phyloP scores from a whole-genome alignment of 2,888 invertebrate species.

The Trichacis sp. region DNA sequence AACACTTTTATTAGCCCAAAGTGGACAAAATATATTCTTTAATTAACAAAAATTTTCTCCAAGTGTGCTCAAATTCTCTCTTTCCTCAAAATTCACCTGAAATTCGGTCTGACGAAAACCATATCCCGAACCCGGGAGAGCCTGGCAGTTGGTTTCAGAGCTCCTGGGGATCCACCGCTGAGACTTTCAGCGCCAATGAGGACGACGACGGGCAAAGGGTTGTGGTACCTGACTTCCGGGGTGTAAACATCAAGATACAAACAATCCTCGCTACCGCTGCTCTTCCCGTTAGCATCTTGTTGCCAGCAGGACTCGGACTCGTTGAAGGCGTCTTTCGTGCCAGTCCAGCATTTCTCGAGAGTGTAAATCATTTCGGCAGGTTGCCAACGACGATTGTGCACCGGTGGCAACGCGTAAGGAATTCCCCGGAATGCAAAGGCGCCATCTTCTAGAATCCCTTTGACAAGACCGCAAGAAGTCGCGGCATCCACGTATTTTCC shows the following conservation, averaged over 20 bases:
- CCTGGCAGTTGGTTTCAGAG: slow-evolving; percentile 79
- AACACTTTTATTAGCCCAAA: background rate
- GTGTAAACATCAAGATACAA: slow-evolving; percentile 86
- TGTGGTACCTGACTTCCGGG: slow-evolving; percentile 83
- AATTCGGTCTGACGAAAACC: slow-evolving; percentile 89
- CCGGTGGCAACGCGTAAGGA: slow-evolving; percentile 83
- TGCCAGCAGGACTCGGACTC: slow-evolving; percentile 79
- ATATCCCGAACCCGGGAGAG: slow-evolving; percentile 84
- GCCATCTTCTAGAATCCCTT: slow-evolving; percentile 83
- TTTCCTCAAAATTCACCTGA: slow-evolving; percentile 72
- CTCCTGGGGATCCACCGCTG: slow-evolving; percentile 82
- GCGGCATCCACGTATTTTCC: slow-evolving; percentile 80
- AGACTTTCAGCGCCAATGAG: slow-evolving; percentile 84
- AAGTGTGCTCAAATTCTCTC: too few species aligned
- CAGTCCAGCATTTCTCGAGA: slow-evolving; percentile 84
- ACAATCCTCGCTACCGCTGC: slow-evolving; percentile 84
- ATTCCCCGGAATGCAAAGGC: slow-evolving; percentile 86
- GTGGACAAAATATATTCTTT: background rate
- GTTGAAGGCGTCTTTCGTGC: slow-evolving; percentile 77
- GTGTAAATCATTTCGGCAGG: slow-evolving; percentile 77
- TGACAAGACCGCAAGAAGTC: slow-evolving; percentile 83
- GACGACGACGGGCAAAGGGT: slow-evolving; percentile 85
- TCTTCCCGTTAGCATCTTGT: slow-evolving; percentile 75
- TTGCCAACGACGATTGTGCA: slow-evolving; percentile 78
- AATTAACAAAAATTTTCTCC: too few species aligned